Evolutionary conservation across 2,113 vertebrate species (phyloP), one percentile per base, ranked within the genome.

Genomic region (Vulpes lagopus): DNA sequence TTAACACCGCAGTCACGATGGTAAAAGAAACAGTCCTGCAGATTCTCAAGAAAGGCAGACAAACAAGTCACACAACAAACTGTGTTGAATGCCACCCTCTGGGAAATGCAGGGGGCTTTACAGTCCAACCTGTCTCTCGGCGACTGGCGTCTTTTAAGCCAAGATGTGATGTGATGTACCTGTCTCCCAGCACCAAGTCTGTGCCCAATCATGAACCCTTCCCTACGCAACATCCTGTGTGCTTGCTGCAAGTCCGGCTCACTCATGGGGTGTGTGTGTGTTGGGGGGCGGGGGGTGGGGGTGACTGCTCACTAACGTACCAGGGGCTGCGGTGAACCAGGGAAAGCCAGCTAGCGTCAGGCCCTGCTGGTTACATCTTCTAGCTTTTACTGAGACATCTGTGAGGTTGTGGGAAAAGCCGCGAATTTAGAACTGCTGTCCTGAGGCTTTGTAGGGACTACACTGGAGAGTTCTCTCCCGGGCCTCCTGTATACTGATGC

Each of bases 331-430:
- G 10, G 86, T 38, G 57, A 96, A 55, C 55, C 11, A 57, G 43
- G 55, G 84, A 95, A 96, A 93, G 59, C 35, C 43, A 95, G 27
- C 22, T 78, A 80, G 65, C 32, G 65, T 17, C 55, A 83, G 38
- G 60, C 60, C n/a, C 65, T 64, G 60, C 20, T 73, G 79, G 14
- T 78, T 60, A 76, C 49, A n/a, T 78, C 78, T 57, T 76, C 49
- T 43, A 67, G 64, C 17, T 88, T 14, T 81, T 88, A 81, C 80
- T 69, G 69, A 91, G 43, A 62, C 60, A 90, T 49, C 16, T 67
- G 55, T 85, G 60, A 85, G 80, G 43, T 16, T 22, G n/a, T 60
- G 30, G 55, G 2, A 51, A 94, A 65, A 65, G 81, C 53, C 83
- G 35, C 2, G 38, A 78, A 27, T 71, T 60, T 49, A 78, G 38